A percentile compares a stretch with the other conserved stretches of the same genome.
Evolutionary conservation across 2,888 invertebrate species (phyloP).

Genomic region (Aleiodes leptofemur): DNA sequence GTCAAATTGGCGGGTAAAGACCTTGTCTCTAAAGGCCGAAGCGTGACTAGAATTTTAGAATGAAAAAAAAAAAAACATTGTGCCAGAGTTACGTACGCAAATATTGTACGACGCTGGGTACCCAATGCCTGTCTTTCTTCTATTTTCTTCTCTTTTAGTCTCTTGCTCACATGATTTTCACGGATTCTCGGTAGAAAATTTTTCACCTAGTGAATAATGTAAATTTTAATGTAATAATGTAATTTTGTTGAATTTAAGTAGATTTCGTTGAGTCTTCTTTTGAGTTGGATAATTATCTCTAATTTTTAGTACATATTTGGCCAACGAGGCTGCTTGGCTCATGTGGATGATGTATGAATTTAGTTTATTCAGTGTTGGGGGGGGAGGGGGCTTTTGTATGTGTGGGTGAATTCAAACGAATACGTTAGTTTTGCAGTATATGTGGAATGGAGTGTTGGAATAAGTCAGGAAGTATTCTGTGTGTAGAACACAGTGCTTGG

Average conservation of each 20-base stretch:
- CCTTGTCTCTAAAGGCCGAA: slow-evolving; percentile 62
- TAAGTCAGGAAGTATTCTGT: not conserved
- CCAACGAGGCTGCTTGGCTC: not conserved
- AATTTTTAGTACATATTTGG: slow-evolving; percentile 23
- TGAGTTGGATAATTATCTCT: not conserved
- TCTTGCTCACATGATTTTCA: not conserved
- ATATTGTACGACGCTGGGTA: slow-evolving; percentile 23
- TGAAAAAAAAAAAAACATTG: slow-evolving; percentile 28
- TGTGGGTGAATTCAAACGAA: slow-evolving; percentile 22
- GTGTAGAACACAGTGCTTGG: slow-evolving; percentile 9
- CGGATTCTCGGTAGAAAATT: slow-evolving; percentile 22
- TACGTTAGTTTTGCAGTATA: not conserved
- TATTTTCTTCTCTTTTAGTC: not conserved
- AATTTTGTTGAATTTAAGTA: slow-evolving; percentile 6
- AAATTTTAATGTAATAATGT: slow-evolving; percentile 9
- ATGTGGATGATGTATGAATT: slow-evolving; percentile 10
- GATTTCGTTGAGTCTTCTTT: not conserved
- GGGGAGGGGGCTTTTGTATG: slow-evolving; percentile 14
- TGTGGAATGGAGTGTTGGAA: too few species aligned
- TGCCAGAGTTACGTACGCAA: slow-evolving; percentile 36
- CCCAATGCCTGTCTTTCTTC: not conserved
- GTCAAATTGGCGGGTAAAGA: slow-evolving; percentile 65
- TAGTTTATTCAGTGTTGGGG: slow-evolving; percentile 15
- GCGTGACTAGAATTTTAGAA: slow-evolving; percentile 67
- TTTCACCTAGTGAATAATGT: not conserved